Evolutionary conservation across 2,113 vertebrate species (phyloP), one percentile per base, ranked within the genome.

Genomic region (Lagenorhynchus albirostris): DNA sequence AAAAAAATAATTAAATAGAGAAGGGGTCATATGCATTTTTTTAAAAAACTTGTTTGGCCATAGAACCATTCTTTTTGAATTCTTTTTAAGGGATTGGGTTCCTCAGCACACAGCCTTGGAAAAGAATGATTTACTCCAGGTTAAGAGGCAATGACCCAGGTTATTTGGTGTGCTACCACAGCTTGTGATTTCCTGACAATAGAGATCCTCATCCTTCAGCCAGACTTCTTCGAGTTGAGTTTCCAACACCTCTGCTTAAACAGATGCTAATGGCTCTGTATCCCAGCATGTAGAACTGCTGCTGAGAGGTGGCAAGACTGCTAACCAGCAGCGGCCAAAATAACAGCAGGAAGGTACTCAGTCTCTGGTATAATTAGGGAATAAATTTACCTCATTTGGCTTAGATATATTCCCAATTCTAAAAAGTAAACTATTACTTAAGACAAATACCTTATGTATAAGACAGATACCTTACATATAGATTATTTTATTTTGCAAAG

Each of bases 301-400:
- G 47, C 65, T 33, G 87, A 74, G 86, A 92, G 62, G 73, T 31
- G 85, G 73, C 21, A 6, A 9, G 58, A 20, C 77, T 55, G 41
- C 85, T 74, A 92, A 89, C 94, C 79, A 74, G 96, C 81, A 31
- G 91, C 50, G 82, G 95, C 82, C 53, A 67, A 62, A 29, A 31
- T 12, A 25, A 65, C 86, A 77, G 68, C 92, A 77, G 97, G 83
- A 81, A 96, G 65, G 12, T 33, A 13, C 63, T 74, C n/a, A 9
- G 60, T 80, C 85, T 76, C 95, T 92, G 11, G 41, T 60, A 83
- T 92, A 96, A 97, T 95, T 94, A 96, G 80, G 76, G n/a, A 92
- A 90, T 94, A 77, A 47, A 95, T 97, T 87, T 90, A 94, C 65
- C 80, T 76, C 65, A 41, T 58, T 96, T 96, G 65, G 63, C 23